Base-by-base conservation (phyloP, 2,888 invertebrate genomes). In the Achlya flavicornis region DNA sequence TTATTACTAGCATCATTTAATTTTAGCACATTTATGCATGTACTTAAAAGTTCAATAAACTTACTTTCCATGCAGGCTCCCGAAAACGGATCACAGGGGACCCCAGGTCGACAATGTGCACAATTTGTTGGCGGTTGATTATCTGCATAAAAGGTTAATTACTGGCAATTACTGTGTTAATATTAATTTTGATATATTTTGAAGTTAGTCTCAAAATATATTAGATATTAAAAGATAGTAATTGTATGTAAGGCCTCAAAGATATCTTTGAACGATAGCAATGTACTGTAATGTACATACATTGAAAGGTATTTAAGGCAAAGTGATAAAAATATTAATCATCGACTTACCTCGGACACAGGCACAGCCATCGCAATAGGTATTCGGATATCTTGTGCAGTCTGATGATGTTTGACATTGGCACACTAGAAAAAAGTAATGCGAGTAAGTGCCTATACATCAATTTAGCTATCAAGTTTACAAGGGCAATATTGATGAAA, bases 41-140 rank as follows among this genome's bases (percentile, higher is more conserved):
- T 16, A 33, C 59, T n/a, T 61, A 33, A 46, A n/a, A 48, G 32
- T 57, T 61, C 58, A 74, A 59, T 64, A 61, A 74, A 92, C 96
- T 95, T 95, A 97, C 97, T 97, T 95, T 96, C 96, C 84, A 97
- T 95, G 89, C 97, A 98, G 71, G 96, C 97, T 35, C 97, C 97
- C 5, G 97, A 97, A 64, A 95, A 94, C 32, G 96, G 96, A 86
- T 97, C 96, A 80, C 97, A 98, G 43, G 95, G 94, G 61, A 96
- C 95, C 69, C 97, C 97, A 46, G 96, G 95, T 64, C 97, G 96
- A 83, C 97, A 97, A 77, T 97, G 97, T 70, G 95, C 95, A 83
- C 97, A 97, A 74, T 95, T 96, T 10, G 87, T 80, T 38, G 83
- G 74, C 12, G 87, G 86, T 61, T 81, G 85, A 62, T 83, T 83